Evolutionary conservation across 2,888 invertebrate species (phyloP).

Genomic region (Crossocerus cetratus): DNA sequence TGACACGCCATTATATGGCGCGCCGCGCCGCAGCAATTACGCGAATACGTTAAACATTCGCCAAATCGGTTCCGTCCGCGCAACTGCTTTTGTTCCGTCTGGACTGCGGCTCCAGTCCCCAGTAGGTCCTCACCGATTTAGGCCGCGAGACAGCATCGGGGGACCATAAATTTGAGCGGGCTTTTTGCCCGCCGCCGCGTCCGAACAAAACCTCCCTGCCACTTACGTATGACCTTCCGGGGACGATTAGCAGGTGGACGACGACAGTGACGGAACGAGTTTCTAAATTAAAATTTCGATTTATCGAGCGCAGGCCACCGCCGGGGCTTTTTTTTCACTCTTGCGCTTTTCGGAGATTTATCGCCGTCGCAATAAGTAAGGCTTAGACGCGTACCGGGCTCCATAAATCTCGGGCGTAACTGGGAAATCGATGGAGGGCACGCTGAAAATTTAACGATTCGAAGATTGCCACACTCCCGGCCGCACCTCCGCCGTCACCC

Average conservation of each 20-base stretch:
- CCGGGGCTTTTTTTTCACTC: constrained; percentile 24
- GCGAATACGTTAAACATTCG: constrained; percentile 40
- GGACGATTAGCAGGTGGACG: not conserved
- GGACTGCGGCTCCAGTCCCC: not conserved
- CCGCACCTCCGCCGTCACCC: too few species aligned
- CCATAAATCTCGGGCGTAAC: constrained; percentile 27
- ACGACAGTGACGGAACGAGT: not conserved
- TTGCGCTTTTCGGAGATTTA: constrained; percentile 25
- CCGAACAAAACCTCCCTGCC: constrained; percentile 6
- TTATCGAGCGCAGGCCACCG: constrained; percentile 15
- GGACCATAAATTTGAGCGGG: constrained; percentile 16
- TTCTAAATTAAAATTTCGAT: constrained; percentile 30
- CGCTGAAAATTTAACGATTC: constrained; percentile 1
- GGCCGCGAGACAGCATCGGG: not conserved
- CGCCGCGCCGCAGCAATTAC: constrained; percentile 24
- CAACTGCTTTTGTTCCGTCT: constrained; percentile 19
- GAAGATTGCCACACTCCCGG: not conserved
- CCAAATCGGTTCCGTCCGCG: constrained; percentile 23
- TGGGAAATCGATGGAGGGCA: constrained; percentile 12
- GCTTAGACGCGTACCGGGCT: constrained; percentile 6
- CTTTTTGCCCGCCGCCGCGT: not conserved
- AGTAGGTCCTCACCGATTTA: not conserved
- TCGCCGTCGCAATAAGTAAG: constrained; percentile 33
- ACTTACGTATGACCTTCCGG: constrained; percentile 12
- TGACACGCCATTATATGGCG: constrained; percentile 29